Evolutionary conservation across 2,113 vertebrate genomes (phyloP).

Genomic region (Mus spicilegus): DNA sequence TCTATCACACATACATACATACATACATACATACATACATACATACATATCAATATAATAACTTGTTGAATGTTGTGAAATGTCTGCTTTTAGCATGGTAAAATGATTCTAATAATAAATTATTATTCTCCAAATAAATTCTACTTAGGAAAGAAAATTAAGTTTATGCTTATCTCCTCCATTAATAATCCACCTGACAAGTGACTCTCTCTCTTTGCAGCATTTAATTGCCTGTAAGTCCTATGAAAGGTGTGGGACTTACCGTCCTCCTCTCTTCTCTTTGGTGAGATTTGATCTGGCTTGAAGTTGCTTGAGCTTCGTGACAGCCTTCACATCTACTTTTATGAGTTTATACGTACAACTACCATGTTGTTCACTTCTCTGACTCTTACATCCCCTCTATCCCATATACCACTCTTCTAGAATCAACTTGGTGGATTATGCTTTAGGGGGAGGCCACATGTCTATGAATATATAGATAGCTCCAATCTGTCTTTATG

Average conservation of each 20-base stretch:
- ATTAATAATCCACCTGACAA: not conserved
- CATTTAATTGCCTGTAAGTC: not conserved
- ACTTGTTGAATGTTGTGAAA: not conserved
- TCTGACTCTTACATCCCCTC: not conserved
- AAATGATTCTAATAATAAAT: too few relatives aligned
- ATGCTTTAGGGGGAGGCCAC: not conserved
- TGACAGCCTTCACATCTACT: not conserved
- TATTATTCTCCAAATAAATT: not conserved
- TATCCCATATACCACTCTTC: not conserved
- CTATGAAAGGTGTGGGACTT: not conserved
- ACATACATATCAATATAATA: not conserved
- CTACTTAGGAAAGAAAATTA: not conserved
- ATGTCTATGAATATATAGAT: not conserved
- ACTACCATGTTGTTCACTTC: too few relatives aligned
- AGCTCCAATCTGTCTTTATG: not conserved
- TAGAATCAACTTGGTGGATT: not conserved
- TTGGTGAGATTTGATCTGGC: not conserved
- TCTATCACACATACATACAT: not conserved
- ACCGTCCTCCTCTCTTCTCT: not conserved
- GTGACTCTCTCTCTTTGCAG: not conserved
- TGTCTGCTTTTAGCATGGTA: not conserved
- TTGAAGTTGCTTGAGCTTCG: too few relatives aligned
- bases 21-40: not conserved
- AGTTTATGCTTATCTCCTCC: not conserved
- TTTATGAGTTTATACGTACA: not conserved